These are phyloP conservation scores for Enteromius treurensis DNA, from an alignment of 2,797 vertebrate species.

Conservation along the genomic window DNA sequence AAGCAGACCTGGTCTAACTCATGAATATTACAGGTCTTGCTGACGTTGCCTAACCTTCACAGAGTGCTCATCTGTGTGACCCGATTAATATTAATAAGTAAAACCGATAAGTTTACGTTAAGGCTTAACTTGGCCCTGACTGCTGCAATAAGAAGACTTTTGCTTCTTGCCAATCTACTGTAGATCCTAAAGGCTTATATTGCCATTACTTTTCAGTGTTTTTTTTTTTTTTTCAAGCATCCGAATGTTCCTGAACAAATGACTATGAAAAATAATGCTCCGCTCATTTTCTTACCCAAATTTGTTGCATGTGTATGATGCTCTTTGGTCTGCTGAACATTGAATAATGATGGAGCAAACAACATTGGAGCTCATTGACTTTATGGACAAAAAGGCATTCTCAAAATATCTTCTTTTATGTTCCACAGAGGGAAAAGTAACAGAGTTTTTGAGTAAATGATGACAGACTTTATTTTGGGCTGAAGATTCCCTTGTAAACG, in stretches of 20 bases:
- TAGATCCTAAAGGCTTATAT: background rate
- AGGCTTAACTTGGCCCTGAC: background rate
- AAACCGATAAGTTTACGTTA: background rate
- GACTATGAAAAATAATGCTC: background rate
- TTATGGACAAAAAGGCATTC: background rate
- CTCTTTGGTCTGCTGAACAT: background rate
- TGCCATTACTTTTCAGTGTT: background rate
- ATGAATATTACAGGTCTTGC: conserved; percentile 1
- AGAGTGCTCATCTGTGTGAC: background rate
- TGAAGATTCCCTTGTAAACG: background rate
- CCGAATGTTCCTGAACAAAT: background rate
- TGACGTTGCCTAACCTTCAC: background rate
- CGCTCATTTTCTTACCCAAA: background rate
- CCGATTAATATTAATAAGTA: background rate
- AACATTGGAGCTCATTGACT: background rate
- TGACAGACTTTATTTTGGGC: background rate
- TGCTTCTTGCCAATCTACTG: background rate
- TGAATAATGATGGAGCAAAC: background rate
- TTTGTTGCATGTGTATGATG: background rate
- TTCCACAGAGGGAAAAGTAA: background rate
- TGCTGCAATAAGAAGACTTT: background rate
- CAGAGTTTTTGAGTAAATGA: background rate
- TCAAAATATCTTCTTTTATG: background rate
- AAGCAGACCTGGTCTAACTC: background rate
- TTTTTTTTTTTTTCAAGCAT: background rate